Base-by-base conservation (phyloP, 2,797 vertebrate species). In the Molossus molossus region DNA sequence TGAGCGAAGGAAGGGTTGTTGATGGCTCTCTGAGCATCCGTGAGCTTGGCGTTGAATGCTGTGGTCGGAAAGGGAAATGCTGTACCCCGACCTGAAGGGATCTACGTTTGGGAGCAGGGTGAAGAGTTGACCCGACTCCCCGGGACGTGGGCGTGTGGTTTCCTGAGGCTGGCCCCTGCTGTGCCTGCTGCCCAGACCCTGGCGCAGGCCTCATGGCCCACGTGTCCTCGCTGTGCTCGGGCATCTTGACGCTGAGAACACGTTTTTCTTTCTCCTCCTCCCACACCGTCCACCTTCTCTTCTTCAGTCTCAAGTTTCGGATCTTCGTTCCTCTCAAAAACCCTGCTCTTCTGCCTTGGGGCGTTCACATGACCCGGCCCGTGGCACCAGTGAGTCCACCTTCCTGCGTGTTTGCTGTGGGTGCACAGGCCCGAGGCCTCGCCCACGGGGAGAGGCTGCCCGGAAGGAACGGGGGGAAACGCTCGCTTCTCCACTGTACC, bases 31-130 rank as follows among this genome's bases (percentile, higher is more conserved):
- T 79, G 55, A 86, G 65, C 70, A 69, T 94, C 80, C 12, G 2
- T 33, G n/a, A 40, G 13, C 53, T 84, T 69, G 62, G 40, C 48
- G 92, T 83, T 83, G 69, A 69, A 45, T 72, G 10, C 70, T 83
- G 83, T 65, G 86, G 86, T 91, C 76, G 17, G 92, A 80, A 86
- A 90, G 73, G 88, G n/a, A 96, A 96, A 95, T 64, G 9, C 53
- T 90, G 25, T 12, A 62, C 29, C 73, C 53, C 23, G 62, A 57
- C 60, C 25, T 23, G 25, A 82, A 79, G 73, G 21, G 20, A 27
- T 55, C 62, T 55, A 8, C 29, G 62, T 86, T 76, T 23, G 40
- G 53, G 0, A 58, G 18, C 91, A 79, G 53, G 65, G 76, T 77
- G 60, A 90, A 85, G n/a, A 8, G 11, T 70, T 57, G 45, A 75